Evolutionary conservation across 2,888 invertebrate genomes (phyloP).

Genomic region (Drosophila quinaria): DNA sequence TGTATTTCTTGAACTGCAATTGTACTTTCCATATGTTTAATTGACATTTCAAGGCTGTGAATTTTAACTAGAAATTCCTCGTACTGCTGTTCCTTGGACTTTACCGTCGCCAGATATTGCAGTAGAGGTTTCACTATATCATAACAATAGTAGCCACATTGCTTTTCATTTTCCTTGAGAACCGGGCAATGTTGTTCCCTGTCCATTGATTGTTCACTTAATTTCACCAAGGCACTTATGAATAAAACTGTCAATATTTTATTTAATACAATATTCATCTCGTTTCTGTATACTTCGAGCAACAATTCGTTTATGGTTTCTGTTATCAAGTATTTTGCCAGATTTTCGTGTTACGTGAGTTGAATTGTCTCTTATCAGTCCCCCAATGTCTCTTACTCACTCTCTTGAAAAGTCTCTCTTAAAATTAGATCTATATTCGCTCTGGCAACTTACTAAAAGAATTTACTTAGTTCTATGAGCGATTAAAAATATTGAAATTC

Average conservation of each 20-base stretch:
- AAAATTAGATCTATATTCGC: too few relatives aligned
- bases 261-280: conserved; percentile 6
- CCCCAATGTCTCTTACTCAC: neutral
- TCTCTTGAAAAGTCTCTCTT: neutral
- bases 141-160: conserved; percentile 27
- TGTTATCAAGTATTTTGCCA: conserved; percentile 11
- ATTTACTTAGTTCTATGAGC: too few relatives aligned
- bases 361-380: conserved; percentile 14
- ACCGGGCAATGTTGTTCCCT: neutral
- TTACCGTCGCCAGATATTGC: neutral
- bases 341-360: neutral
- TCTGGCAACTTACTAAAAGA: too few relatives aligned
- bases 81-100: conserved; percentile 19
- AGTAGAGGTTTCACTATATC: conserved; percentile 24
- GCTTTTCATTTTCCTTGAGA: neutral
- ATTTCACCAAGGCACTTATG: neutral
- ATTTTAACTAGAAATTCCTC: conserved; percentile 2
- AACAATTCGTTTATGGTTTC: neutral
- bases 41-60: neutral
- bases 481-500: too few relatives aligned
- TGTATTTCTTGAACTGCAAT: conserved; percentile 3
- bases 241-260: conserved; percentile 11
- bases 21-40: neutral
- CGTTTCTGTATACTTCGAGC: neutral
- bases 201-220: conserved; percentile 5